Base-by-base conservation (phyloP, 2,113 vertebrate species). In the Gymnocephalus cernua region DNA sequence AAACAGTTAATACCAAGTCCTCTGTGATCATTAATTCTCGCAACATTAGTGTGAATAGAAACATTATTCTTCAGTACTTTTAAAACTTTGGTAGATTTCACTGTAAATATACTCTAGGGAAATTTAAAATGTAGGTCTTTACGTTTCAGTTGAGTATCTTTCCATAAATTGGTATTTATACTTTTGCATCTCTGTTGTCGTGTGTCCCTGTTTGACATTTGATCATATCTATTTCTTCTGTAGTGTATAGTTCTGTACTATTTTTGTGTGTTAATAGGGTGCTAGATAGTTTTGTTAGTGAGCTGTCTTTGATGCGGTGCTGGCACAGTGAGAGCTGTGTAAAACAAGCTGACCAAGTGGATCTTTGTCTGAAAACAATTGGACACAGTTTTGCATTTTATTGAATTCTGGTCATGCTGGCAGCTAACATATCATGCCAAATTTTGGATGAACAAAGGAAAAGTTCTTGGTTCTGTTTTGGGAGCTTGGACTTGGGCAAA, bases 261-360 rank as follows among this genome's bases (percentile, higher is more conserved):
- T 70, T 23, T 82, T 70, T 72, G 13, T 79, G 41, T 86, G 53
- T 76, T 68, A 78, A 58, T 32, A 32, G n/a, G 54, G 64, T 59
- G 38, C 27, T 50, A 27, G 25, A 80, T 69, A 69, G 48, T 67
- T 79, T 76, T 79, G 51, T 80, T 45, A 21, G 65, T 18, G 41
- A 23, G 56, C 27, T 56, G 50, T 65, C 59, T 77, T 85, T 86
- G 63, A 81, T 85, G 79, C 69, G 70, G 82, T 54, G 23, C 54
- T 79, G 50, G 79, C 62, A 35, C 59, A 35, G 18, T 41, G 18
- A 61, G 63, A 80, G 25, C 45, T 5, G 61, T 75, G 57, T 76
- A 77, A 62, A 88, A 77, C 71, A 74, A 85, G 79, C 77, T 65
- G 67, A 74, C 13, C 38, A 58, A 83, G 19, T 63, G 54, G 56